These are phyloP conservation scores for Aethina tumida DNA, from an alignment of 1,140 invertebrate genomes.

Conservation along the genomic window DNA sequence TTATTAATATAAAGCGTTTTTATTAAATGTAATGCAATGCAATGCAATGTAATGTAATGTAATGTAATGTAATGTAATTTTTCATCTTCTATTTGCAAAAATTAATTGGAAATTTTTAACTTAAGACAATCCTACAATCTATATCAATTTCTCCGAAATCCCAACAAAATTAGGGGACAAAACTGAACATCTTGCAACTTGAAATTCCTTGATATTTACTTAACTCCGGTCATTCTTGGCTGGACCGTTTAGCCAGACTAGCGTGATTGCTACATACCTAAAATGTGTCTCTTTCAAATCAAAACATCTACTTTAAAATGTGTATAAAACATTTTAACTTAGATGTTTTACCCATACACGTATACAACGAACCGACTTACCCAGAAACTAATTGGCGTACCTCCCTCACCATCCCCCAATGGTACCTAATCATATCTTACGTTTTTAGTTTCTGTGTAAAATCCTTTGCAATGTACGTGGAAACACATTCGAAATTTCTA, in stretches of 20 bases:
- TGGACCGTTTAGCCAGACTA: conserved; percentile 14
- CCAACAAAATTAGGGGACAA: not conserved
- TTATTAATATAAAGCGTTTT: too few species aligned
- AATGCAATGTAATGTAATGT: too few species aligned
- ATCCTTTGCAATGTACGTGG: conserved; percentile 3
- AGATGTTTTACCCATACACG: too few species aligned
- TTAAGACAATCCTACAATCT: too few species aligned
- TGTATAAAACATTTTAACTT: not conserved
- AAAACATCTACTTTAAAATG: not conserved
- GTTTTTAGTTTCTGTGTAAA: not conserved
- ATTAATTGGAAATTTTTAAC: too few species aligned
- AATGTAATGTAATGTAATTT: too few species aligned
- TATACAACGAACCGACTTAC: too few species aligned
- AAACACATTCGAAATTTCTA: conserved; percentile 17
- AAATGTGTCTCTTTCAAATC: not conserved
- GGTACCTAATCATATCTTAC: too few species aligned
- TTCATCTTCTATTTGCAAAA: too few species aligned
- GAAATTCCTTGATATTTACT: conserved; percentile 15
- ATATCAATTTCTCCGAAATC: not conserved
- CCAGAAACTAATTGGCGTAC: too few species aligned
- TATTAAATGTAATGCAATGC: too few species aligned
- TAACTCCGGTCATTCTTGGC: conserved; percentile 9
- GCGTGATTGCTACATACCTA: conserved; percentile 6
- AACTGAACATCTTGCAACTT: not conserved
- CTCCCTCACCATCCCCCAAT: too few species aligned